These are phyloP conservation scores for Microhierax caerulescens DNA, from an alignment of 2,797 vertebrate genomes.

Conservation along the genomic window DNA sequence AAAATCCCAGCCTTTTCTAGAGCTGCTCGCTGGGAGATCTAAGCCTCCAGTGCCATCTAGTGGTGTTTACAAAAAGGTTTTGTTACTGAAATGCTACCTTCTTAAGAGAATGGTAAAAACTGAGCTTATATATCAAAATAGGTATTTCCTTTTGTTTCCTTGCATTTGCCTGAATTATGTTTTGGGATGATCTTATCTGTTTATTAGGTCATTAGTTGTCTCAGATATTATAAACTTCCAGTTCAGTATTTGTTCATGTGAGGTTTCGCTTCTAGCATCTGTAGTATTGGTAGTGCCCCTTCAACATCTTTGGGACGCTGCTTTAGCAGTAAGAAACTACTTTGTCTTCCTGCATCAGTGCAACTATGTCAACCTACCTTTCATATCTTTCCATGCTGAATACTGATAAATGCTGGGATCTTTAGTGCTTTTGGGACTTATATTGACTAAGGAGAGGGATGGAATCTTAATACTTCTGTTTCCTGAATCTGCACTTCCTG, in stretches of 20 bases:
- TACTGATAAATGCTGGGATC: not conserved
- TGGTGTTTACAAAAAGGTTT: not conserved
- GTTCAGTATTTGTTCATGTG: not conserved
- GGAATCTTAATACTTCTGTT: not conserved
- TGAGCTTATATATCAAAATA: not conserved
- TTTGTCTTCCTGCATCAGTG: not conserved
- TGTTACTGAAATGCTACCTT: not conserved
- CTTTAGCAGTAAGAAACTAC: not conserved
- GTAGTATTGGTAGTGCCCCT: not conserved
- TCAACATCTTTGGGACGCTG: not conserved
- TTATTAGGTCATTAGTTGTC: not conserved
- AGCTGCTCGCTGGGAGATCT: not conserved
- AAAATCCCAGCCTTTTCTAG: not conserved
- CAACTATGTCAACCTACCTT: not conserved
- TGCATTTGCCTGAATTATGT: not conserved
- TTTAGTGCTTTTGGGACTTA: not conserved
- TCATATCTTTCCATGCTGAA: not conserved
- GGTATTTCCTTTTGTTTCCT: not conserved
- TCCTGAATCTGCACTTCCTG: not conserved
- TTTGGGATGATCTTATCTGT: not conserved
- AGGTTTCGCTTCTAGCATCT: not conserved
- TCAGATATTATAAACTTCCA: not conserved
- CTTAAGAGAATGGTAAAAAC: not conserved
- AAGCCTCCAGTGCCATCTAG: slow-evolving; percentile 41
- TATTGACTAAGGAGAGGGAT: not conserved